phyloP scores from a whole-genome alignment of 2,113 vertebrate species.

The Axis porcinus region DNA sequence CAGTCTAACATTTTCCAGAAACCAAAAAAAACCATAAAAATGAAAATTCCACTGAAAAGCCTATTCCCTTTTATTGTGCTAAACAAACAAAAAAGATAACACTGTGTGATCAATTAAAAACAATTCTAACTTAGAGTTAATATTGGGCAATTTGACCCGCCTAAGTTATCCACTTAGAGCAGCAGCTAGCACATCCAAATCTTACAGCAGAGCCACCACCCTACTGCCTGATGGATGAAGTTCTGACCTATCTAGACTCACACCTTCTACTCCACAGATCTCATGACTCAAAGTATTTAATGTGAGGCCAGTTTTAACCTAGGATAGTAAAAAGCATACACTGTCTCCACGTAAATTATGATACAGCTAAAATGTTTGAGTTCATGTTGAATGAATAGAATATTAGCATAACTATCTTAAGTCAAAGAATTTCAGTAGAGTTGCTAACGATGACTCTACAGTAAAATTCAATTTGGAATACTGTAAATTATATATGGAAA shows the following conservation, averaged over 20 bases:
- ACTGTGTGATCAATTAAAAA: neutral
- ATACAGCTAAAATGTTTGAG: neutral
- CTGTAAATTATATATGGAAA: slow-evolving; percentile 34
- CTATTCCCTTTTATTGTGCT: neutral
- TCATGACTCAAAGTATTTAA: neutral
- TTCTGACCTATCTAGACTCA: neutral
- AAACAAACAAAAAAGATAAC: neutral
- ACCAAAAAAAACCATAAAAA: neutral
- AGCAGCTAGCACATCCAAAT: neutral
- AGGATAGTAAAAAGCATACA: neutral
- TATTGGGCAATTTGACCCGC: neutral
- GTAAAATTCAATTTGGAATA: slow-evolving; percentile 46
- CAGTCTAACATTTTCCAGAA: neutral
- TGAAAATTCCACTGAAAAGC: neutral
- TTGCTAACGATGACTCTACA: slow-evolving; percentile 15
- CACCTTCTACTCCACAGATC: neutral
- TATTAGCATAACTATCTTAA: slow-evolving; percentile 6
- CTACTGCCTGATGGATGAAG: neutral
- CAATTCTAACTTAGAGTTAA: neutral
- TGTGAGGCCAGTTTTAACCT: slow-evolving; percentile 19
- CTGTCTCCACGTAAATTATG: neutral
- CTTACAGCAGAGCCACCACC: neutral
- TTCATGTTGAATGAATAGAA: neutral
- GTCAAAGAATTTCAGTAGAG: slow-evolving; percentile 31
- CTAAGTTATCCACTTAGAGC: neutral